Conservation (phyloP, 2,113 vertebrate species). For the Pomatostomus ruficeps region DNA sequence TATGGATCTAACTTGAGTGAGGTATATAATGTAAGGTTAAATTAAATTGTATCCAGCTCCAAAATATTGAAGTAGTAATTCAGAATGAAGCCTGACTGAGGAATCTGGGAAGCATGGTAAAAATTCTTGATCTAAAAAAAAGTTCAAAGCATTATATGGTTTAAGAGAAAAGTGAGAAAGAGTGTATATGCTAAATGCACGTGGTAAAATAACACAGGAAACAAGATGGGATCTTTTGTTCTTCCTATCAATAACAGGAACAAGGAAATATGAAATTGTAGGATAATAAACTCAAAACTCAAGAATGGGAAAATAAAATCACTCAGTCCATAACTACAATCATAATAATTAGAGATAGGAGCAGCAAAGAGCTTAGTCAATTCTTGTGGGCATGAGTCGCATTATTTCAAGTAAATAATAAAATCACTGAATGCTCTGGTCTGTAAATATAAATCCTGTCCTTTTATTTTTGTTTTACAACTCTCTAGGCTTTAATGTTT, state of each 20-base stretch:
- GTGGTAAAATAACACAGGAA: neutral
- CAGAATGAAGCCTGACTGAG: neutral
- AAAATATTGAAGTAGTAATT: neutral
- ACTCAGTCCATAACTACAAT: neutral
- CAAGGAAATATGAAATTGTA: slow-evolving; percentile 5
- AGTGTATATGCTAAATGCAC: neutral
- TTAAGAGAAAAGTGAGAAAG: neutral
- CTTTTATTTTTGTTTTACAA: neutral
- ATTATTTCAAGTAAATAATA: neutral
- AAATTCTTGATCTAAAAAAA: neutral
- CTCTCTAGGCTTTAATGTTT: neutral
- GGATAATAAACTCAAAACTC: neutral
- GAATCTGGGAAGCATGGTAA: neutral
- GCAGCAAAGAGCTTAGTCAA: neutral
- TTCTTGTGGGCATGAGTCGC: neutral
- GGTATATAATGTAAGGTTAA: neutral
- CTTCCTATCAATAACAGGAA: neutral
- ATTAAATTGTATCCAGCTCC: neutral
- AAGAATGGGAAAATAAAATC: neutral
- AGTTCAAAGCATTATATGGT: neutral
- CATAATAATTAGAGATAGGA: neutral
- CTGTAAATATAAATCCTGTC: neutral
- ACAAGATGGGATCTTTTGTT: neutral
- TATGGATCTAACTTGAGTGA: neutral
- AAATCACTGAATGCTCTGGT: neutral